Base-by-base conservation (phyloP, 53 echinoderm and acorn worm genomes). In the Holothuria leucospilota region DNA sequence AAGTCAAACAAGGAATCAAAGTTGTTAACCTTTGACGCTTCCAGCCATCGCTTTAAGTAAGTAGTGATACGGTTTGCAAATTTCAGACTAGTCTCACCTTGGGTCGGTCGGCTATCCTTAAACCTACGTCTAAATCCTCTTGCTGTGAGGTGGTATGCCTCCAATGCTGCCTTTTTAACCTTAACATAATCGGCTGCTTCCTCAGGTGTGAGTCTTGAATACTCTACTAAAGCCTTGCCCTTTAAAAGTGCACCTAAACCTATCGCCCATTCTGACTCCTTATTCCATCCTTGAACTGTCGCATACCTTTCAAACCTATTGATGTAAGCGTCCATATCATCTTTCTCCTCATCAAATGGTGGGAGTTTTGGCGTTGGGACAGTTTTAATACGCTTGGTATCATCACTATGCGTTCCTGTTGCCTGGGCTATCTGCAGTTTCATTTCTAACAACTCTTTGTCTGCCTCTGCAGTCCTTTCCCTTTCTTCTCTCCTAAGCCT, bases 251-350 rank as follows among this genome's bases (percentile, higher is more conserved):
- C 56, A 61, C 86, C 53, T 60, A 86, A 86, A 29, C 69, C 69
- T 46, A 86, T 21, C 26, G 86, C 86, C 86, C 86, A 86, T 29
- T 28, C 58, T 20, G 39, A 15, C 11, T 38, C 24, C 77, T 75
- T 75, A 20, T 74, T 21, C 86, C 86, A 86, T 25, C 78, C 78
- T 41, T 79, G 77, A 8, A 53, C 78, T 78, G 29, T 60, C 12
- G 86, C 86, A 62, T 86, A 79, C 75, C 86, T 58, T 41, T 86
- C n/a, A n/a, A n/a, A n/a, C n/a, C n/a, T n/a, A n/a, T n/a, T n/a
- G n/a, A n/a, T n/a, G n/a, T n/a, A n/a, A 24, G 86, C 86, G 60
- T 86, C 86, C 86, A 86, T 86, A 30, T 86, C 62, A 59, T 86
- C 78, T 21, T 59, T 86, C 38, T 59, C 77, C 51, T 86, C 86